These are phyloP conservation scores for Nerophis ophidion DNA, from an alignment of 2,113 vertebrate genomes.

Conservation along the genomic window DNA sequence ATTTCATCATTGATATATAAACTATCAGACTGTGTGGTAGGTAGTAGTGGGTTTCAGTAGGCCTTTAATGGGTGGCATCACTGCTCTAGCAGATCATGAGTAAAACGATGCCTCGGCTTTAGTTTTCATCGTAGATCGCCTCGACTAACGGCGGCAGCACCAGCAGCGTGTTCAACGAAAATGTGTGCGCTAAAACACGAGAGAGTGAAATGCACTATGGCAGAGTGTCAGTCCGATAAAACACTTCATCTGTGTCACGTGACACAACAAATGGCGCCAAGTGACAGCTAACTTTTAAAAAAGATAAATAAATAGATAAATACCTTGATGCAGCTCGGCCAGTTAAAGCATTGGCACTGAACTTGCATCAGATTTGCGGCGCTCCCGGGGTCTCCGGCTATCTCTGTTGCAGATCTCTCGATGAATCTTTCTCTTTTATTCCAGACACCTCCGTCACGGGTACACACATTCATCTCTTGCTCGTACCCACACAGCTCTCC, in stretches of 20 bases:
- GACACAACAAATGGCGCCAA: conserved; percentile 10
- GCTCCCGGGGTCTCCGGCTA: conserved; percentile 25
- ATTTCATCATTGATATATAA: no score
- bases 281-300: conserved; percentile 11
- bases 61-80: no score
- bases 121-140: no score
- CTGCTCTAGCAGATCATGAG: no score
- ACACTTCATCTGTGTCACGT: conserved; percentile 30
- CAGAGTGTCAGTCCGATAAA: conserved; percentile 34
- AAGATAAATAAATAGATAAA: not conserved
- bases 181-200: conserved; percentile 11
- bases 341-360: conserved; percentile 43
- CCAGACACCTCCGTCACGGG: conserved; percentile 22
- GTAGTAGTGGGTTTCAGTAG: no score
- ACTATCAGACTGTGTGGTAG: no score
- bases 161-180: no score
- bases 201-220: conserved; percentile 31
- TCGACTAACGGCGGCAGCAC: no score
- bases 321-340: conserved; percentile 8
- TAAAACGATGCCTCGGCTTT: no score
- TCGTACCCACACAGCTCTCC: conserved; percentile 24
- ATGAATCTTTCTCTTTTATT: conserved; percentile 53
- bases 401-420: conserved; percentile 39
- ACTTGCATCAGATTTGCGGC: conserved; percentile 44
- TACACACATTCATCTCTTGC: conserved; percentile 36